Conservation (phyloP, 1,140 invertebrate species). For the Drosophila rhopaloa region DNA sequence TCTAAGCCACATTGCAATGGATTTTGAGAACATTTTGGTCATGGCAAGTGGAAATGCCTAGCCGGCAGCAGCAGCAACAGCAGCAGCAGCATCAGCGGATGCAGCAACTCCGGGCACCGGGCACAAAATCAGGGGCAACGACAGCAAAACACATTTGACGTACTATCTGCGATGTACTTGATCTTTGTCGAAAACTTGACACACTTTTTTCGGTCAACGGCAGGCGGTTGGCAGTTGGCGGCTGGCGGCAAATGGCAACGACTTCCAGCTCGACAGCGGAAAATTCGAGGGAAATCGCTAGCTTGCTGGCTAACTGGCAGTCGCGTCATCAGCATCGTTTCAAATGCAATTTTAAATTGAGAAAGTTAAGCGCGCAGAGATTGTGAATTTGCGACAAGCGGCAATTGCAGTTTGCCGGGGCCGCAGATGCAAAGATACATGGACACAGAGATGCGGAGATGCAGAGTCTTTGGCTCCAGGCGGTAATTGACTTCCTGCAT, state of each 20-base stretch:
- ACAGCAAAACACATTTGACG: constrained; percentile 43
- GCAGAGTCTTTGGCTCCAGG: constrained; percentile 36
- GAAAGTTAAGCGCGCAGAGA: constrained; percentile 65
- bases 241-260: constrained; percentile 43
- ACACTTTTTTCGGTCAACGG: constrained; percentile 76
- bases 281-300: constrained; percentile 73
- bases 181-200: constrained; percentile 78
- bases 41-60: constrained; percentile 67
- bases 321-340: constrained; percentile 26
- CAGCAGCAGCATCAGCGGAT: constrained; percentile 37
- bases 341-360: constrained; percentile 76
- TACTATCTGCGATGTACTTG: constrained; percentile 77
- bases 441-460: constrained; percentile 3
- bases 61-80: background rate
- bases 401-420: background rate
- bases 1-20: constrained; percentile 55
- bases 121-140: constrained; percentile 8
- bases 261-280: constrained; percentile 58
- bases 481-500: constrained; percentile 56
- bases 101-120: constrained; percentile 39
- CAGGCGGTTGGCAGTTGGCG: constrained; percentile 15
- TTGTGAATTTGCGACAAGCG: constrained; percentile 56
- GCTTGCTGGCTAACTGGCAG: no score
- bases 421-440: constrained; percentile 21
- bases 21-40: constrained; percentile 77